These are phyloP conservation scores for Chauna torquata DNA, from an alignment of 2,113 vertebrate species.

Conservation along the genomic window DNA sequence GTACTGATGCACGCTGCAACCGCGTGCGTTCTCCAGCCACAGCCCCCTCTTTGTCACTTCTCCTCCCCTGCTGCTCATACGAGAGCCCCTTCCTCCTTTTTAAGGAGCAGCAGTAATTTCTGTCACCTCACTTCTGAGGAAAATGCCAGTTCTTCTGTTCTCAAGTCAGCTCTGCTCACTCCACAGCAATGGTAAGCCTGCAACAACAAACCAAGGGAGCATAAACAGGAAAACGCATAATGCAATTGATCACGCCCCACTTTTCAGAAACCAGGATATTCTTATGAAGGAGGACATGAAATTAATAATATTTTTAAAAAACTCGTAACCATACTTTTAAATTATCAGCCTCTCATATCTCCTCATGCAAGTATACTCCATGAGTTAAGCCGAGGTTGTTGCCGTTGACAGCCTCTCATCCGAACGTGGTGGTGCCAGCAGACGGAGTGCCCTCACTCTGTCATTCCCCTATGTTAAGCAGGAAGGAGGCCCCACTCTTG, in stretches of 20 bases:
- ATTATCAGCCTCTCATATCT: neutral
- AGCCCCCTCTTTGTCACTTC: neutral
- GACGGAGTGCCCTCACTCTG: neutral
- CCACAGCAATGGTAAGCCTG: neutral
- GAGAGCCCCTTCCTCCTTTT: neutral
- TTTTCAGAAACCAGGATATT: neutral
- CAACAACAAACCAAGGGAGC: neutral
- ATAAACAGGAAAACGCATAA: neutral
- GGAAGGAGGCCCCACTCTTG: neutral
- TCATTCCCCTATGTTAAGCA: neutral
- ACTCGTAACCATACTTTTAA: neutral
- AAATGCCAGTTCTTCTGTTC: neutral
- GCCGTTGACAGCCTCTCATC: neutral
- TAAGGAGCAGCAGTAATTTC: neutral
- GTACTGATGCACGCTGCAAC: neutral
- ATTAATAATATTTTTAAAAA: neutral
- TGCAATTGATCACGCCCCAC: neutral
- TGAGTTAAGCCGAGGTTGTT: neutral
- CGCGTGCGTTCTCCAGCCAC: neutral
- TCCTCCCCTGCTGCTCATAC: neutral
- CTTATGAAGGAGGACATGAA: fast-evolving
- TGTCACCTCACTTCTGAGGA: neutral
- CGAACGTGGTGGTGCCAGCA: neutral
- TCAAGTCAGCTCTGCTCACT: neutral
- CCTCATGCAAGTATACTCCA: neutral